Conservation (phyloP, 2,113 vertebrate species). For the Oryzias curvinotus region DNA sequence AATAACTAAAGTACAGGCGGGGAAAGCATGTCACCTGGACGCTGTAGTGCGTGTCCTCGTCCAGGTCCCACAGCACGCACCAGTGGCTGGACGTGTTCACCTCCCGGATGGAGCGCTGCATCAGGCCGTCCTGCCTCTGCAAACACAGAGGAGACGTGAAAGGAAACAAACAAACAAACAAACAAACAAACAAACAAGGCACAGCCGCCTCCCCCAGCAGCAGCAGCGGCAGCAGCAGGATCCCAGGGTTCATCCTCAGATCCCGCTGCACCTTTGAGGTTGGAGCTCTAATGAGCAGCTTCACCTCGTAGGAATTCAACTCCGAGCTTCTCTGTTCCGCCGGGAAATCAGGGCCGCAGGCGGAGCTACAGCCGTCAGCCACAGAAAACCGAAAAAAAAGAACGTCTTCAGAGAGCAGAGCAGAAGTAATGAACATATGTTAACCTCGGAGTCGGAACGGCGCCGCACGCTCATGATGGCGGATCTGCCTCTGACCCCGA, state of each 20-base stretch:
- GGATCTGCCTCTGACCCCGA: too few relatives aligned
- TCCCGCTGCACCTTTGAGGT: not conserved
- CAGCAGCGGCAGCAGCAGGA: too few relatives aligned
- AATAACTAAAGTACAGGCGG: too few relatives aligned
- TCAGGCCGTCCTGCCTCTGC: conserved; percentile 91
- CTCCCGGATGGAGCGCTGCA: conserved; percentile 94
- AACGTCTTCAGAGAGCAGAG: not conserved
- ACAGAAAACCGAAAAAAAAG: conserved; percentile 7
- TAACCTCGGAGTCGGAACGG: not conserved
- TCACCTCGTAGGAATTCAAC: conserved; percentile 35
- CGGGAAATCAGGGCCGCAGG: conserved; percentile 34
- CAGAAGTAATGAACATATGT: not conserved
- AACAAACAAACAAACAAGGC: not conserved
- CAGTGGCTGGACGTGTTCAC: conserved; percentile 94
- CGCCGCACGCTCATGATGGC: too few relatives aligned
- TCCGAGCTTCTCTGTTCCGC: conserved; percentile 3
- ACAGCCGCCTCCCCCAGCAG: not conserved
- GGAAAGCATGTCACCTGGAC: conserved; percentile 77
- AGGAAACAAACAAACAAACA: not conserved
- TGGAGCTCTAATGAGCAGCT: conserved; percentile 12
- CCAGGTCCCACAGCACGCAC: conserved; percentile 94
- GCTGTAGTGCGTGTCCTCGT: conserved; percentile 92
- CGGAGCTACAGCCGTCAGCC: conserved; percentile 10
- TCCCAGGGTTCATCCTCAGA: not conserved
- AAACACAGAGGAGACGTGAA: not conserved